A percentile compares a stretch with the other conserved stretches of the same genome.
Evolutionary conservation across 2,113 vertebrate genomes (phyloP).

Genomic region (Oriolus oriolus): DNA sequence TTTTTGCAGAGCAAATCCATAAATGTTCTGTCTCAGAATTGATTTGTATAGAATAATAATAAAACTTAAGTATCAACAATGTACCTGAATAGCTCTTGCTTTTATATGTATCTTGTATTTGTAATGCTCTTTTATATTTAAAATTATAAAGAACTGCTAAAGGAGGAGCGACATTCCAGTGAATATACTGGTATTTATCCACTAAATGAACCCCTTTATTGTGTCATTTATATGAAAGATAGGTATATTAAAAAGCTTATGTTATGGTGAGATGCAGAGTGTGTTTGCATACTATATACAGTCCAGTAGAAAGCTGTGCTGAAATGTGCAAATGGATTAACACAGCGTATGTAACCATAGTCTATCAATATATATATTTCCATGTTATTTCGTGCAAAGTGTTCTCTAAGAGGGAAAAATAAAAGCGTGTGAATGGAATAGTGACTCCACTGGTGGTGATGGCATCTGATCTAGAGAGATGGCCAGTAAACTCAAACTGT

Average conservation of each 20-base stretch:
- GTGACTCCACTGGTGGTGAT: constrained; percentile 30
- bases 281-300: not conserved
- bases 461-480: constrained; percentile 35
- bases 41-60: not conserved
- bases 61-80: not conserved
- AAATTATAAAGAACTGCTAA: not conserved
- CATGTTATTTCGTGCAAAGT: constrained; percentile 40
- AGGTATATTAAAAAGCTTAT: not conserved
- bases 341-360: not conserved
- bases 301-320: not conserved
- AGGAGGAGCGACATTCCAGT: not conserved
- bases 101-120: not conserved
- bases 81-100: not conserved
- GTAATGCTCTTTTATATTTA: not conserved
- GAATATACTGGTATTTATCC: not conserved
- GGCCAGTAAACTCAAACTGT: constrained; percentile 18
- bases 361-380: constrained; percentile 7
- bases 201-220: not conserved
- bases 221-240: not conserved
- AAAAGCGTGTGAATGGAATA: constrained; percentile 42
- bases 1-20: not conserved
- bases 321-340: not conserved
- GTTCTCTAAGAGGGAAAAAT: constrained; percentile 46
- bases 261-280: not conserved
- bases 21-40: not conserved